These are phyloP conservation scores for Myrmophylax atrothorax DNA, from an alignment of 2,113 vertebrate species.

Conservation along the genomic window DNA sequence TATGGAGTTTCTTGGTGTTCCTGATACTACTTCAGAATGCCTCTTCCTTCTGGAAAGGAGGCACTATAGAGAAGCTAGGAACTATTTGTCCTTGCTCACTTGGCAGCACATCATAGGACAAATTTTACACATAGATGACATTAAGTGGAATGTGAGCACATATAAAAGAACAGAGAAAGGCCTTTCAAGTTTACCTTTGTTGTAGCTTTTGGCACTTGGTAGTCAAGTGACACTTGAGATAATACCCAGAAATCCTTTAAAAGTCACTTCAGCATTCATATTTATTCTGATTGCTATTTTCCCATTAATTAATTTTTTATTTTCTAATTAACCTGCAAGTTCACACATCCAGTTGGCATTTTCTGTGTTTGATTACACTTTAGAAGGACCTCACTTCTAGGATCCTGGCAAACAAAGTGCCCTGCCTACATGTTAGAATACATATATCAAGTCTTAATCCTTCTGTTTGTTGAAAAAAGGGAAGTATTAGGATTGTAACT, in stretches of 20 bases:
- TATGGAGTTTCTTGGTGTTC: not conserved
- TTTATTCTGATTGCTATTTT: not conserved
- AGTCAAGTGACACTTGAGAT: conserved; percentile 2
- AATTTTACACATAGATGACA: not conserved
- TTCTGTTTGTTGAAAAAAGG: not conserved
- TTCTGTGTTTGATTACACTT: not conserved
- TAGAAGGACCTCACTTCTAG: not conserved
- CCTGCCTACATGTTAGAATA: not conserved
- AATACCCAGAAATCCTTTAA: not conserved
- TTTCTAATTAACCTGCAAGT: not conserved
- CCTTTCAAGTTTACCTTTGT: not conserved
- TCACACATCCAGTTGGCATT: not conserved
- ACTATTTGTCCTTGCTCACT: not conserved
- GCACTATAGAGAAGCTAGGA: not conserved
- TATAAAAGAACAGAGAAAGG: not conserved
- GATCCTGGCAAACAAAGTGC: not conserved
- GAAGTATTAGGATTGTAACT: not conserved
- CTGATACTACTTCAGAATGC: not conserved
- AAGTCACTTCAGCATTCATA: not conserved
- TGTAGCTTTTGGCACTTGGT: not conserved
- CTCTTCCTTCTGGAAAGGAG: not conserved
- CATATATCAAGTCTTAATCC: not conserved
- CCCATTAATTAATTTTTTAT: not conserved
- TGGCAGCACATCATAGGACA: not conserved
- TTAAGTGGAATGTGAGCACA: not conserved